These are phyloP conservation scores for Pelmatolapia mariae DNA, from an alignment of 2,113 vertebrate species.

Conservation along the genomic window DNA sequence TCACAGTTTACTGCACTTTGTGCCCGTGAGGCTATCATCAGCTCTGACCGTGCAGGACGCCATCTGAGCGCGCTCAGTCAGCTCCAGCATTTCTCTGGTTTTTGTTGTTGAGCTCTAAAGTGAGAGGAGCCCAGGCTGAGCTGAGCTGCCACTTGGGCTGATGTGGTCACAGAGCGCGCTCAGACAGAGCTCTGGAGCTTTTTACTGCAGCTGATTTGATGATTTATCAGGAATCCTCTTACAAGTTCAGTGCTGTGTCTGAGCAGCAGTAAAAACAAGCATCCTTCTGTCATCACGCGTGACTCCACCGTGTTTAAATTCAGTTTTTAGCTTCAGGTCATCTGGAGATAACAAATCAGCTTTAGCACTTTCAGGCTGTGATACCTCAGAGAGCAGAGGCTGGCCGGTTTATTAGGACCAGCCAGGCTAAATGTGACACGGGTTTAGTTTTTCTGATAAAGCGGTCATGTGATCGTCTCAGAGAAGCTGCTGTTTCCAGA, in stretches of 20 bases:
- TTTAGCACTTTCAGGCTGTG: background rate
- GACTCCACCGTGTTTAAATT: accelerated
- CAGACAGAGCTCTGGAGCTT: background rate
- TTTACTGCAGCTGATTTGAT: accelerated
- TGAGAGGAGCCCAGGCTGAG: background rate
- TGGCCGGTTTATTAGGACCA: background rate
- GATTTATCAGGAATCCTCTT: background rate
- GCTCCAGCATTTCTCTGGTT: background rate
- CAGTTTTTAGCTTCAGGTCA: accelerated
- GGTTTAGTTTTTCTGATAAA: accelerated
- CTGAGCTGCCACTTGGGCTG: background rate
- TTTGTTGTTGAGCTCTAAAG: accelerated
- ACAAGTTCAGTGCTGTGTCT: accelerated
- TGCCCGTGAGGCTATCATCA: background rate
- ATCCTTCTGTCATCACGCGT: background rate
- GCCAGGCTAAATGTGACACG: accelerated
- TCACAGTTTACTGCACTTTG: background rate
- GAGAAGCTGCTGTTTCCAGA: background rate
- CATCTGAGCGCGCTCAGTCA: background rate
- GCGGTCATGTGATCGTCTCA: background rate
- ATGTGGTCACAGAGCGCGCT: background rate
- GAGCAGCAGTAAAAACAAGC: background rate
- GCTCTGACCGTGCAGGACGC: background rate
- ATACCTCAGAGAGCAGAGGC: background rate
- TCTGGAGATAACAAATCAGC: background rate